phyloP scores from a whole-genome alignment of 2,797 vertebrate species.

The Numenius phaeopus region DNA sequence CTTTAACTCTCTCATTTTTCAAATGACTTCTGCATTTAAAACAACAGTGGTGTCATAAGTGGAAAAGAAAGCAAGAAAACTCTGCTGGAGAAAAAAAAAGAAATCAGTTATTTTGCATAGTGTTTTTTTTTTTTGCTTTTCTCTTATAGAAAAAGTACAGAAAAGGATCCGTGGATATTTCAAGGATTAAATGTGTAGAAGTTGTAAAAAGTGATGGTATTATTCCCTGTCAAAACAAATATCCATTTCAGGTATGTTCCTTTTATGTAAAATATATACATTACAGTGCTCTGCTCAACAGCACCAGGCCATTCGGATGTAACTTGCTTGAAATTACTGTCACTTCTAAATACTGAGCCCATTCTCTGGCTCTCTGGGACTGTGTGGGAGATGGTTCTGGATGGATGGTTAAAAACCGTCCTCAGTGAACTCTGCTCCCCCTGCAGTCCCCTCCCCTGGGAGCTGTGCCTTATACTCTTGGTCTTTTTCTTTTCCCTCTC shows the following conservation, averaged over 20 bases:
- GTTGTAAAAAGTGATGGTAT: constrained; percentile 87
- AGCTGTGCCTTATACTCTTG: background rate
- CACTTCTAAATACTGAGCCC: background rate
- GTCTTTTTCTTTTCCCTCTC: background rate
- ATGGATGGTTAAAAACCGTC: background rate
- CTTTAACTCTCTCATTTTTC: background rate
- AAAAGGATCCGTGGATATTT: constrained; percentile 90
- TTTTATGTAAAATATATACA: background rate
- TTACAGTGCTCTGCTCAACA: background rate
- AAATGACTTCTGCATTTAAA: background rate
- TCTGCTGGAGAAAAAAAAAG: background rate
- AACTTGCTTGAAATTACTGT: background rate
- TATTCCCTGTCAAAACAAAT: constrained; percentile 95
- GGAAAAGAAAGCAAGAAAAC: background rate
- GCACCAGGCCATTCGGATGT: background rate
- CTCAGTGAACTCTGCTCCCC: background rate
- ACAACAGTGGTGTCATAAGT: background rate
- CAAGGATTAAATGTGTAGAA: constrained; percentile 91
- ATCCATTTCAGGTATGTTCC: constrained; percentile 91
- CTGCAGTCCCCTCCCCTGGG: background rate
- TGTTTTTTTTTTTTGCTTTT: background rate
- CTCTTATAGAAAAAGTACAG: constrained; percentile 86
- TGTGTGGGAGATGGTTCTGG: background rate
- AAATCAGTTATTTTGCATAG: background rate
- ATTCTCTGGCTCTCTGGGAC: background rate